Percentiles rank a stretch among this genome's conserved stretches.
Conservation (phyloP, 2,113 vertebrate genomes). For the Gobiocypris rarus region DNA sequence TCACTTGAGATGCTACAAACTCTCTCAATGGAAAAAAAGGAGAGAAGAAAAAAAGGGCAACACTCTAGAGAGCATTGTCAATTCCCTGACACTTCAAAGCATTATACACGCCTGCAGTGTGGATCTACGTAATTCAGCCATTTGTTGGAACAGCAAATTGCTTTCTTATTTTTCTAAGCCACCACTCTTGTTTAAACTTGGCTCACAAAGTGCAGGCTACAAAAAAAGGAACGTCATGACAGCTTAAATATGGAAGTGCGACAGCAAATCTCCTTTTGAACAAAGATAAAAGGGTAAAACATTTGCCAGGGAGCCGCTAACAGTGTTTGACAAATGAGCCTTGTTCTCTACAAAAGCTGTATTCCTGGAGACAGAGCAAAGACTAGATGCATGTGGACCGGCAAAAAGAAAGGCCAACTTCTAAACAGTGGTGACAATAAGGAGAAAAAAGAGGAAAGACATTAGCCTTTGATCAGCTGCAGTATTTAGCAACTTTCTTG, state of each 20-base stretch:
- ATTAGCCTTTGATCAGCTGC: slow-evolving; percentile 41
- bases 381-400: slow-evolving; percentile 23
- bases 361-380: slow-evolving; percentile 45
- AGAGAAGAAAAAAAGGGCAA: slow-evolving; percentile 3
- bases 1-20: slow-evolving; percentile 28
- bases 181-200: slow-evolving; percentile 38
- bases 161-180: slow-evolving; percentile 19
- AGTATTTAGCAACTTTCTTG: slow-evolving; percentile 37
- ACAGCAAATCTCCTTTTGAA: slow-evolving; percentile 52
- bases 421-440: slow-evolving; percentile 40
- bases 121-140: slow-evolving; percentile 36
- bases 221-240: slow-evolving; percentile 35
- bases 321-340: slow-evolving; percentile 52
- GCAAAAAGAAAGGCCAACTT: slow-evolving; percentile 32
- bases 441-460: slow-evolving; percentile 16
- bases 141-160: slow-evolving; percentile 52
- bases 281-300: slow-evolving; percentile 50
- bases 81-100: slow-evolving; percentile 53
- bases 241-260: slow-evolving; percentile 50
- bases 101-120: slow-evolving; percentile 21
- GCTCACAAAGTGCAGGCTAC: slow-evolving; percentile 21
- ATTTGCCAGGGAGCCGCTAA: slow-evolving; percentile 47
- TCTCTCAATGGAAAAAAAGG: background rate
- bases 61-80: slow-evolving; percentile 54
- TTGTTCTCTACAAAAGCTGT: slow-evolving; percentile 46